Evolutionary conservation across 1,140 invertebrate species (phyloP), one percentile per base, ranked within the genome.

Genomic region (Sweltsa coloradensis): DNA sequence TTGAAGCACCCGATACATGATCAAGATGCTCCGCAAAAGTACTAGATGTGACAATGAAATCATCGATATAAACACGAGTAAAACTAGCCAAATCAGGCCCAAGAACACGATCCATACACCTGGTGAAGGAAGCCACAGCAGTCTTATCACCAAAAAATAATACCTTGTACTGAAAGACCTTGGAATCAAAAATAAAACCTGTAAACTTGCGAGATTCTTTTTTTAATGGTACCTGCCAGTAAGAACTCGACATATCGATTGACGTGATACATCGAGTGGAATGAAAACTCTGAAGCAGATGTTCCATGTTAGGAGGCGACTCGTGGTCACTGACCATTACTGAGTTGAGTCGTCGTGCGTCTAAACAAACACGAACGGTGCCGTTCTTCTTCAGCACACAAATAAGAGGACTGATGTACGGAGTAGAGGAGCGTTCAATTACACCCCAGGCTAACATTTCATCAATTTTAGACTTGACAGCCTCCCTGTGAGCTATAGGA

Each of bases 321-420:
- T 55, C 59, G 41, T 51, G 49, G 40, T 60, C 57, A 19, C 41
- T 45, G 18, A 51, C 50, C 19, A 58, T 51, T 34, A 45, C 27
- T 4, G 41, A 23, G 41, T 58, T 58, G 24, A 58, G 29, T 39
- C 43, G 36, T 16, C 57, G 47, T 0, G 55, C 58, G 54, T 60
- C 57, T 7, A 58, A 40, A 45, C 58, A 58, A 14, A 58, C 42
- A 36, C 58, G 19, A 1, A 58, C 48, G 5, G 13, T 23, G 0
- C 44, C 47, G 27, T 56, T 43, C 27, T 53, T 53, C 23, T 59
- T 57, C 11, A 13, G 14, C 5, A 39, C 4, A 3, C 39, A 14
- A 2, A 40, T 16, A 9, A 47, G n/a, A 1, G 46, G 46, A 19
- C 36, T 47, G 14, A 18, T 47, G n/a, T 40, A 47, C 0, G 37